phyloP scores from a whole-genome alignment of 2,113 vertebrate species.

The Corvus hawaiiensis region DNA sequence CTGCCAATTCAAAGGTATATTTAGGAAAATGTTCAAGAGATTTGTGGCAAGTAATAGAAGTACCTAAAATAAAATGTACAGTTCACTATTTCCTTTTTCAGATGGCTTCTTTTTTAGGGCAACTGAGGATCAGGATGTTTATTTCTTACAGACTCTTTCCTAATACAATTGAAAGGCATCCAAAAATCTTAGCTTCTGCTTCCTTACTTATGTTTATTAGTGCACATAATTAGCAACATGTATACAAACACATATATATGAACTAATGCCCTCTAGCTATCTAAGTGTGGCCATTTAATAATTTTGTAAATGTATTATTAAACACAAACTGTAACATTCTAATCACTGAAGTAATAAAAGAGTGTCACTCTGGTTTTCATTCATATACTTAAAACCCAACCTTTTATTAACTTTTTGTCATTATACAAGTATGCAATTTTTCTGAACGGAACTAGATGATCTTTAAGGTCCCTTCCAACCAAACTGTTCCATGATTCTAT shows the following conservation, averaged over 20 bases:
- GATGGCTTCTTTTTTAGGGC: not conserved
- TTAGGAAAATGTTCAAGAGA: not conserved
- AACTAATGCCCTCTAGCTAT: not conserved
- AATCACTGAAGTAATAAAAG: not conserved
- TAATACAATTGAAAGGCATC: not conserved
- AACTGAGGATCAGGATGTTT: not conserved
- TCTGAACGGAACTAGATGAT: not conserved
- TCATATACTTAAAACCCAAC: not conserved
- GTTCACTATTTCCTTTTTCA: not conserved
- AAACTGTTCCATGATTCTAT: not conserved
- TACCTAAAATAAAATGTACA: not conserved
- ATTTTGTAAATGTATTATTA: not conserved
- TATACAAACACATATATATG: accelerated
- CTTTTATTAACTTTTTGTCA: not conserved
- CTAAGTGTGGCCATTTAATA: not conserved
- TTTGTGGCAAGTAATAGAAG: not conserved
- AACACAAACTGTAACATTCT: not conserved
- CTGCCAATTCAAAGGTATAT: not conserved
- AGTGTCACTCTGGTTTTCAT: not conserved
- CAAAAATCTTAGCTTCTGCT: not conserved
- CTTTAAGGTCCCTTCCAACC: not conserved
- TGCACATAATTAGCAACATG: not conserved
- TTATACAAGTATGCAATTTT: not conserved
- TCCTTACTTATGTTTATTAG: not conserved
- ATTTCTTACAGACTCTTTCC: not conserved